Conservation (phyloP, 92 coral and sea anemone genomes). For the Chrysogorgia sp. region DNA sequence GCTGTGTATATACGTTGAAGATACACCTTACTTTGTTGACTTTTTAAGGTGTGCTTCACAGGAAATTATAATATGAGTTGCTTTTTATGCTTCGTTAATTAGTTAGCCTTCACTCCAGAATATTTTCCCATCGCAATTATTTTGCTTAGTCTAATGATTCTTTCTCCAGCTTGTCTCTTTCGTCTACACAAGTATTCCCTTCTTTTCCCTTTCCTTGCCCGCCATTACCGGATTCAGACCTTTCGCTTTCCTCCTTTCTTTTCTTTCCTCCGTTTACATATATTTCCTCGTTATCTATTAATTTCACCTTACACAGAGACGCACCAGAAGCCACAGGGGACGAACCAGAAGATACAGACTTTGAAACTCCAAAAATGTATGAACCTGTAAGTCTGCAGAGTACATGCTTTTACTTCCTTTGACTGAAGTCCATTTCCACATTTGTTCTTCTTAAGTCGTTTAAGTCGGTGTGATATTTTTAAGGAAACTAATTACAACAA, state of each 20-base stretch:
- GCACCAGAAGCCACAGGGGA: conserved; percentile 99
- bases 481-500: too few species aligned
- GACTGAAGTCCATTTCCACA: neutral
- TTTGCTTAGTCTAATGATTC: neutral
- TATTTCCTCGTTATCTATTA: neutral
- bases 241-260: neutral
- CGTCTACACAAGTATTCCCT: neutral
- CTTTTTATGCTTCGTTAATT: neutral
- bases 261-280: neutral
- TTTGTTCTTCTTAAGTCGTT: neutral
- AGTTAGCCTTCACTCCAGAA: neutral
- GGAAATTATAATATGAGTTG: neutral
- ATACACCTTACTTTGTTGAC: conserved; percentile 81
- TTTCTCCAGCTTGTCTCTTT: neutral
- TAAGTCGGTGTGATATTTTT: too few species aligned
- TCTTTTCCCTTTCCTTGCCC: neutral
- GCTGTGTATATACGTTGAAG: conserved; percentile 66
- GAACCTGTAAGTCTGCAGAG: conserved; percentile 73
- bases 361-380: conserved; percentile 94
- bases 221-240: neutral
- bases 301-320: conserved; percentile 57
- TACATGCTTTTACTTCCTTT: neutral
- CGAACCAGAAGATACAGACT: conserved; percentile 97
- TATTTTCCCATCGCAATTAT: neutral
- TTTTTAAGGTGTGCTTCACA: conserved; percentile 70